These are phyloP conservation scores for Montipora foliosa DNA, from an alignment of 64 coral and sea anemone genomes.

Conservation along the genomic window DNA sequence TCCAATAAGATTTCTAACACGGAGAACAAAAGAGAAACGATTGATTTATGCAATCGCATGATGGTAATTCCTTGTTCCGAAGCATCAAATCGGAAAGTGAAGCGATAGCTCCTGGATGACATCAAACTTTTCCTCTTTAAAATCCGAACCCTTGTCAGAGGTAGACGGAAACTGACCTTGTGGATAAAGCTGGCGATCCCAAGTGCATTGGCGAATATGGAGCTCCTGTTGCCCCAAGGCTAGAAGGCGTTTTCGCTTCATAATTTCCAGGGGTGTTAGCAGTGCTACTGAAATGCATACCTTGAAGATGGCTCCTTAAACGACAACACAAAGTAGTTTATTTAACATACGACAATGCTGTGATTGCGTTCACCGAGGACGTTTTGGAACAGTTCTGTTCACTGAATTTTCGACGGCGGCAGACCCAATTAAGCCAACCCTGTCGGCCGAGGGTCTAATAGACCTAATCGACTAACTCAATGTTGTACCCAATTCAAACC, in stretches of 20 bases:
- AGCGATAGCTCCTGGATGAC: background rate
- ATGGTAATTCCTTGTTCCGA: too few species aligned
- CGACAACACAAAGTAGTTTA: background rate
- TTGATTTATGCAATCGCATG: too few species aligned
- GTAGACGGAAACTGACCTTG: constrained; percentile 2
- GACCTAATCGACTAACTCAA: too few species aligned
- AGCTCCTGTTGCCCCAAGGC: constrained; percentile 30
- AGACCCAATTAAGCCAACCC: too few species aligned
- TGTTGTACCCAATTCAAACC: too few species aligned
- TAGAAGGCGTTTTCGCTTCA: constrained; percentile 56
- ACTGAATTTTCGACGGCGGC: background rate
- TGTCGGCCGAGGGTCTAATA: too few species aligned
- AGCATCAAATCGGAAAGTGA: background rate
- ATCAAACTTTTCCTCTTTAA: background rate
- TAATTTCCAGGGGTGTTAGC: constrained; percentile 60
- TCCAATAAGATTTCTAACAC: too few species aligned
- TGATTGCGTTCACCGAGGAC: too few species aligned
- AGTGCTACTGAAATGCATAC: constrained; percentile 13
- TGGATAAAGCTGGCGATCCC: constrained; percentile 36
- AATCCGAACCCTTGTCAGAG: background rate
- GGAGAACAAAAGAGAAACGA: too few species aligned
- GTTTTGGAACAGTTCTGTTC: too few species aligned
- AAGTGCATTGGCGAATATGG: constrained; percentile 44
- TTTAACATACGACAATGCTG: background rate
- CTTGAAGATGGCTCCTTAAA: constrained; percentile 3